These are phyloP conservation scores for Nebria salina DNA, from an alignment of 2,888 invertebrate species.

Conservation along the genomic window DNA sequence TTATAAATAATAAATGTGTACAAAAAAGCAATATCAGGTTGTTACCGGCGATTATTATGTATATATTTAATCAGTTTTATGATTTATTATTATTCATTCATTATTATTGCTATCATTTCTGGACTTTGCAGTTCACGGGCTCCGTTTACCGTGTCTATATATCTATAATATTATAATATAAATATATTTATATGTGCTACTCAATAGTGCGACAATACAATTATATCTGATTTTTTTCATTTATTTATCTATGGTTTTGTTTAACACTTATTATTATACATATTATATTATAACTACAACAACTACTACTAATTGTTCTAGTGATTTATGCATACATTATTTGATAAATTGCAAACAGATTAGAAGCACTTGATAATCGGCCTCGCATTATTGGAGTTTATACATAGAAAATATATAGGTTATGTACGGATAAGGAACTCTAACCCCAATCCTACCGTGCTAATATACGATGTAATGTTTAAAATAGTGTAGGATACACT, in stretches of 20 bases:
- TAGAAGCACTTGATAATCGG: constrained; percentile 45
- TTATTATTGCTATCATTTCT: neutral
- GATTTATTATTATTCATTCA: constrained; percentile 29
- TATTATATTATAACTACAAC: neutral
- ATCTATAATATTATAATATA: neutral
- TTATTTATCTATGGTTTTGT: constrained; percentile 43
- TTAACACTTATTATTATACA: constrained; percentile 28
- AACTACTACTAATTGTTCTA: constrained; percentile 43
- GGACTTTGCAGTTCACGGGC: neutral
- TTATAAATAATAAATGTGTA: constrained; percentile 31
- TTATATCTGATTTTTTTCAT: constrained; percentile 40
- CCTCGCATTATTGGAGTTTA: constrained; percentile 46
- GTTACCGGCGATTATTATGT: constrained; percentile 45
- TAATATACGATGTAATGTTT: neutral
- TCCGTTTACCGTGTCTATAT: neutral
- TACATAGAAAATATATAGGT: constrained; percentile 5
- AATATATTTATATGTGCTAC: neutral
- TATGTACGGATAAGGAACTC: constrained; percentile 11
- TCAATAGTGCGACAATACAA: constrained; percentile 28
- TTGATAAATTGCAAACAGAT: constrained; percentile 24
- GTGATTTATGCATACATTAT: constrained; percentile 44
- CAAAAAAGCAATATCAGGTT: constrained; percentile 47
- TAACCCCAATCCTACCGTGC: neutral
- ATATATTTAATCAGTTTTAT: constrained; percentile 47
- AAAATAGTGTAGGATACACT: constrained; percentile 3